Base-by-base conservation (phyloP, 1,140 invertebrate species). In the Lepidotrigona ventralis region DNA sequence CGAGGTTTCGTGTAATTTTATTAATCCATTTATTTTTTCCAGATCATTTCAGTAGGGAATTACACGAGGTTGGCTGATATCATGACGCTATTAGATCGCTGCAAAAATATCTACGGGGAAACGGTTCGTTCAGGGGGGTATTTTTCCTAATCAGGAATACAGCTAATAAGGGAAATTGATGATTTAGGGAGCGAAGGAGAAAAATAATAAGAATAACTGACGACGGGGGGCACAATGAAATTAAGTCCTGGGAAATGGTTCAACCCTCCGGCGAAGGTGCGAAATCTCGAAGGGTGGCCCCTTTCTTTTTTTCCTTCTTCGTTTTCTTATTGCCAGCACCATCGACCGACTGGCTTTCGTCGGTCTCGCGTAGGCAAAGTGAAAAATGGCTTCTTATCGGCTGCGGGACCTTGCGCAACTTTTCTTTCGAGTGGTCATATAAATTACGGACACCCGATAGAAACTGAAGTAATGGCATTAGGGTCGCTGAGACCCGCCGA, bases 301-400 rank as follows among this genome's bases (percentile, higher is more conserved):
- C 21, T 23, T 9, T n/a, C n/a, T 15, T 26, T n/a, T 71, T 23
- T 8, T 83, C 87, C 19, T 69, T 29, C 5, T 29, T 29, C n/a
- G 53, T 54, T 29, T 90, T 86, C 80, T 90, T 86, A 88, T 88
- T 81, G 83, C 69, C 77, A 60, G 60, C 72, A 73, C 82, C 82
- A 82, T 68, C 83, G 51, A 68, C 74, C 87, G 82, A 87, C 84
- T 85, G 84, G 77, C 70, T 88, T 87, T 83, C 88, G 60, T 88
- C 82, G 70, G 39, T 66, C 77, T 83, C 77, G 69, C 26, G 68
- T 84, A 81, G 77, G 83, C 84, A 78, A 88, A 88, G 88, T 90
- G 89, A 89, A 89, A 88, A 90, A 88, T 87, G 85, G 66, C 85
- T 77, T 39, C 85, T 89, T 89, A 90, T 89, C 85, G 80, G 39